Conservation (phyloP, 2,797 vertebrate genomes). For the Remorina albescens region DNA sequence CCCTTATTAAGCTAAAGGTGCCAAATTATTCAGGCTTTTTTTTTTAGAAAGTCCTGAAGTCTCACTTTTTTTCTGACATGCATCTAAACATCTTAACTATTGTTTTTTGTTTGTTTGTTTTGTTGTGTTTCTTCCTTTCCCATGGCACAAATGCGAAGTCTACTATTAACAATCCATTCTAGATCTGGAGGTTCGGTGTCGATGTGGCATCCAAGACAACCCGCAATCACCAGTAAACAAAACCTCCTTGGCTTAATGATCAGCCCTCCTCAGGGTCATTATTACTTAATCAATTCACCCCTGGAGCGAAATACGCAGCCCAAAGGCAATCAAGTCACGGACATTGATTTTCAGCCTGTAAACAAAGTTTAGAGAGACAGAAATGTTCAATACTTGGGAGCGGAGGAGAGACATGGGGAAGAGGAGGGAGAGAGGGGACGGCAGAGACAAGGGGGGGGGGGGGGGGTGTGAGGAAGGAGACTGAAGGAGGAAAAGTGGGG, state of each 20-base stretch:
- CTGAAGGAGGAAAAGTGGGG: slow-evolving; percentile 53
- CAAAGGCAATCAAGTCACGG: slow-evolving; percentile 88
- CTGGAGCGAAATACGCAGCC: slow-evolving; percentile 87
- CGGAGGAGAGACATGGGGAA: slow-evolving; percentile 57
- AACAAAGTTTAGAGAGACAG: slow-evolving; percentile 89
- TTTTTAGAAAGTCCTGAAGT: slow-evolving; percentile 1
- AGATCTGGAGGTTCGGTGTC: slow-evolving; percentile 64
- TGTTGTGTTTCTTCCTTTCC: neutral
- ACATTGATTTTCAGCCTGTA: slow-evolving; percentile 87
- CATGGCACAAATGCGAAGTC: slow-evolving; percentile 23
- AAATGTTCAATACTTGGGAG: slow-evolving; percentile 84
- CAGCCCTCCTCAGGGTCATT: slow-evolving; percentile 89
- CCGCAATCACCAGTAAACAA: slow-evolving; percentile 80
- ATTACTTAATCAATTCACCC: slow-evolving; percentile 95
- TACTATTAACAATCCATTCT: slow-evolving; percentile 27
- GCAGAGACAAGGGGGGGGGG: slow-evolving; percentile 28
- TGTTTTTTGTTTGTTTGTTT: neutral
- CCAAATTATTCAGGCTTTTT: slow-evolving; percentile 7
- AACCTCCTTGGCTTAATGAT: slow-evolving; percentile 83
- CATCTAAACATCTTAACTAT: neutral
- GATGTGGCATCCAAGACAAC: slow-evolving; percentile 69
- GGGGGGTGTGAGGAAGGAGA: slow-evolving; percentile 46
- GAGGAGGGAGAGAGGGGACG: slow-evolving; percentile 34
- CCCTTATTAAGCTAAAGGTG: neutral
- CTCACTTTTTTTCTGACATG: slow-evolving; percentile 13